phyloP scores from a whole-genome alignment of 2,888 invertebrate species.

The Andrena minutula region DNA sequence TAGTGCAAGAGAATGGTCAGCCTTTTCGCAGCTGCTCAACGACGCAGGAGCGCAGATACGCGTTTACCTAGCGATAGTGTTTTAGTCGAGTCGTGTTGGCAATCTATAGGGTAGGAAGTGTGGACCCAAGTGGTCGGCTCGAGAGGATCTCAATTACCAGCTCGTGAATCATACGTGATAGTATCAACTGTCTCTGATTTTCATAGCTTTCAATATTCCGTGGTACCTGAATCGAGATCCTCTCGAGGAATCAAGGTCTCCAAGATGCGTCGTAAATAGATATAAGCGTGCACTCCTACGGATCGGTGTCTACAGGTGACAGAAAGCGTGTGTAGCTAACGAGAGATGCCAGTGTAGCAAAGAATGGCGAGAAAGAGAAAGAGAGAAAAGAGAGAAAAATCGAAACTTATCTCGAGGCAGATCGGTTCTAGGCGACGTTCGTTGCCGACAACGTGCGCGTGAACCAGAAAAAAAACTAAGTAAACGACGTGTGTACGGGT shows the following conservation, averaged over 20 bases:
- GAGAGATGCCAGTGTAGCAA: constrained; percentile 42
- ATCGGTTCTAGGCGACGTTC: constrained; percentile 73
- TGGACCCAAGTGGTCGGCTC: background rate
- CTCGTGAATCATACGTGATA: background rate
- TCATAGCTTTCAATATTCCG: too few relatives aligned
- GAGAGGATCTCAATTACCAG: constrained; percentile 8
- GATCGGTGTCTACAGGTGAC: constrained; percentile 47
- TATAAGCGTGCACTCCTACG: constrained; percentile 59
- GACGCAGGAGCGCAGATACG: constrained; percentile 40
- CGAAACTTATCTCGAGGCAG: constrained; percentile 79
- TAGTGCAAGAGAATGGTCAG: constrained; percentile 53
- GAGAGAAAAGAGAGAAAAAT: constrained; percentile 30
- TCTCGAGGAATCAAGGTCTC: constrained; percentile 14
- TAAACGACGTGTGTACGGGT: constrained; percentile 43
- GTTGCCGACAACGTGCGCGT: constrained; percentile 34
- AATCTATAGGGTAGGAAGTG: constrained; percentile 27
- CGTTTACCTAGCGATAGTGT: constrained; percentile 50
- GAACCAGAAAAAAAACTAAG: constrained; percentile 10
- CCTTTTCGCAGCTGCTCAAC: constrained; percentile 32
- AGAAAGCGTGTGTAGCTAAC: constrained; percentile 60
- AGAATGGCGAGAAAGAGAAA: constrained; percentile 24
- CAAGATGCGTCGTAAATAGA: constrained; percentile 48
- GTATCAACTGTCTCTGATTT: background rate
- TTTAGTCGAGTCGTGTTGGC: constrained; percentile 24
- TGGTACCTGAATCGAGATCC: background rate